Base-by-base conservation (phyloP, 2,888 invertebrate species). In the Ornithoptera priamus region DNA sequence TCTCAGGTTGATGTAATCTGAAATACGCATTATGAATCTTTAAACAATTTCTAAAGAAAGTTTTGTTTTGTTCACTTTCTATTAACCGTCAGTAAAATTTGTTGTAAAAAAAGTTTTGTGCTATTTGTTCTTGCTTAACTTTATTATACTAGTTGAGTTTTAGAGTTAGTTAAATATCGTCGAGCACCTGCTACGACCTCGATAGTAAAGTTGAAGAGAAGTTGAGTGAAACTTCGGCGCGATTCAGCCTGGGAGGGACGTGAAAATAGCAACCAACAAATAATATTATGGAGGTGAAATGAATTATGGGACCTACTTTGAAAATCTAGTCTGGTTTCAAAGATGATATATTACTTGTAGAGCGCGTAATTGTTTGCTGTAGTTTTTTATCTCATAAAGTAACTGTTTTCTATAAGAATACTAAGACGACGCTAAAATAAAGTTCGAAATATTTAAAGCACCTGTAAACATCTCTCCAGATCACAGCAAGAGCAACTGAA, bases 381-480 rank as follows among this genome's bases (percentile, higher is more conserved):
- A 15, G 15, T 15, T 46, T 46, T 7, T 46, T 15, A 46, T 15
- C 46, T 46, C 12, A 30, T 30, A 30, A 39, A 39, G 7, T 7
- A 39, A 39, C 7, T 10, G 7, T 10, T 39, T 39, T 10, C 39
- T 39, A 10, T 39, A 39, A 39, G 7, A 39, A 39, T 39, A 42
- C 42, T 10, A 50, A 17, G 18, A 18, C 3, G 1, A 50, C 17
- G n/a, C 1, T 53, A 6, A 53, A 53, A 53, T 18, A 12, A 15
- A 4, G 15, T 15, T 3, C 6, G n/a, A 53, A n/a, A 15, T 46
- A 46, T 46, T 30, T 30, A 30, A 46, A 46, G 60, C 69, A 92
- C 92, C 92, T 92, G 91, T 62, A 92, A 80, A 73, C 90, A 89
- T 65, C 85, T 72, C 50, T 89, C 87, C 65, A 92, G 80, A 20